Percentiles rank a stretch among this genome's conserved stretches.
phyloP scores from a whole-genome alignment of 2,113 vertebrate genomes.

The Falcunculus frontatus region DNA sequence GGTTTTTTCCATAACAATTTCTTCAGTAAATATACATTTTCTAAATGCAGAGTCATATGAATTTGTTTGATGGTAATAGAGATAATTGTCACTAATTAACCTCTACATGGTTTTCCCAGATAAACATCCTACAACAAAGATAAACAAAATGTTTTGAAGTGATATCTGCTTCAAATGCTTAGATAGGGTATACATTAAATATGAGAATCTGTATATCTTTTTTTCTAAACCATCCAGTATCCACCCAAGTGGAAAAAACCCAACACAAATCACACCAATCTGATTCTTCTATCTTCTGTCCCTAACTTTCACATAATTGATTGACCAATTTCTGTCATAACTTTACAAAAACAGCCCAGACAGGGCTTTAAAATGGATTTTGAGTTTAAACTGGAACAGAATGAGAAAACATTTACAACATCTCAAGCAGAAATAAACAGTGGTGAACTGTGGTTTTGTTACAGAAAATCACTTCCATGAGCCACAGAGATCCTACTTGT shows the following conservation, averaged over 20 bases:
- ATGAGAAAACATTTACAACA: neutral
- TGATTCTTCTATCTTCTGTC: neutral
- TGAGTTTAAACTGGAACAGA: neutral
- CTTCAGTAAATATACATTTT: neutral
- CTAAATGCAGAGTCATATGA: slow-evolving; percentile 13
- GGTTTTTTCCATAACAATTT: neutral
- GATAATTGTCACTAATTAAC: slow-evolving; percentile 31
- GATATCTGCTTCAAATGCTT: neutral
- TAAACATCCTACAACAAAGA: slow-evolving; percentile 9
- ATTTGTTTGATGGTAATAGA: slow-evolving; percentile 15
- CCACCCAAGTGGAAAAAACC: neutral
- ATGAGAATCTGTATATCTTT: neutral
- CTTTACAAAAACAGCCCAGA: neutral
- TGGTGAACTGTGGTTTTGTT: neutral
- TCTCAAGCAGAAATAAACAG: neutral
- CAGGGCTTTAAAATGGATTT: neutral
- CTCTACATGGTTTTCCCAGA: neutral
- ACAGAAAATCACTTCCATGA: neutral
- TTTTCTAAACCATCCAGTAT: neutral
- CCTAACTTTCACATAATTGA: neutral
- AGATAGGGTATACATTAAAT: neutral
- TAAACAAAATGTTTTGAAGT: neutral
- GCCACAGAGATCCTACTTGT: neutral
- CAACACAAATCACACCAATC: neutral
- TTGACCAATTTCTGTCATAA: neutral